Conservation (phyloP, 2,113 vertebrate species). For the Neomonachus schauinslandi region DNA sequence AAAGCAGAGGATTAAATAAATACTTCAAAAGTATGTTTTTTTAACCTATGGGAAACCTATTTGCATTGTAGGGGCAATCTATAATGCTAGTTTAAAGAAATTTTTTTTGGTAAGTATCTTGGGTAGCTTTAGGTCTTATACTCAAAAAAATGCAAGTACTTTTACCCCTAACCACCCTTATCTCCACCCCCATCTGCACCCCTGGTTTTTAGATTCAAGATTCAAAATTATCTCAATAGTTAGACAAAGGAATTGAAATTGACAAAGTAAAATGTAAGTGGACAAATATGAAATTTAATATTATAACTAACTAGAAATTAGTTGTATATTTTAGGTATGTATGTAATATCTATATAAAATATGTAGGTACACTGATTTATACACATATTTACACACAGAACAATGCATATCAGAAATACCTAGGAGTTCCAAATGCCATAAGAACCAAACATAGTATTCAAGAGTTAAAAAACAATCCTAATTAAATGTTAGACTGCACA, state of each 20-base stretch:
- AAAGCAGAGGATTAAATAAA: neutral
- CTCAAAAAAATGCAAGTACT: neutral
- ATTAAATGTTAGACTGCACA: neutral
- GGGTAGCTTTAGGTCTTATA: neutral
- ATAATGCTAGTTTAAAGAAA: neutral
- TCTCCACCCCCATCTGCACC: neutral
- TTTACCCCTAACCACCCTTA: neutral
- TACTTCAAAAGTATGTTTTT: neutral
- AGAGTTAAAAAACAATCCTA: neutral
- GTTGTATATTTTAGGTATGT: neutral
- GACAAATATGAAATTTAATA: neutral
- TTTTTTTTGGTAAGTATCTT: neutral
- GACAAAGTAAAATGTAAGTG: neutral
- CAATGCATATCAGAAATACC: neutral
- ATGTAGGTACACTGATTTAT: neutral
- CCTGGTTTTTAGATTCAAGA: neutral
- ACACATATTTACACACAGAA: neutral
- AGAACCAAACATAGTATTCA: neutral
- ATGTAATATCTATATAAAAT: neutral
- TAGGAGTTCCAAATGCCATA: neutral
- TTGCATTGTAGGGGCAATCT: neutral
- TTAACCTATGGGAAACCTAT: neutral
- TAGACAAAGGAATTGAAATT: neutral
- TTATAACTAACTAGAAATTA: neutral
- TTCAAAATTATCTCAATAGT: slow-evolving; percentile 17